Percentiles rank a stretch among this genome's conserved stretches.
phyloP scores from a whole-genome alignment of 2,113 vertebrate genomes.

The Suricata suricatta region DNA sequence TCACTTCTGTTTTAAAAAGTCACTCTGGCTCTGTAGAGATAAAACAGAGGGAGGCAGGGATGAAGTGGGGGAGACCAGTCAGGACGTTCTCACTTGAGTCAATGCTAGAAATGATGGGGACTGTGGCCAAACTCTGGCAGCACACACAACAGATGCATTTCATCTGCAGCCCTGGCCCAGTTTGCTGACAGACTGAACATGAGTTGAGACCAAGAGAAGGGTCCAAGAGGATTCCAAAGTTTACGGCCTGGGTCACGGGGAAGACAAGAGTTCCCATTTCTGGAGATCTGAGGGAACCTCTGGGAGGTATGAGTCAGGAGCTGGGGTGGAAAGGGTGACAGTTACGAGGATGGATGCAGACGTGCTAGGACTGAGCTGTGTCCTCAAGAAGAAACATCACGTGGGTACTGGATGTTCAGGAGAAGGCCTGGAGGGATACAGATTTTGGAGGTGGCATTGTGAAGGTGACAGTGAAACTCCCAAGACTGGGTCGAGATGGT shows the following conservation, averaged over 20 bases:
- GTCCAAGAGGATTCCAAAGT: neutral
- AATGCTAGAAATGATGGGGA: neutral
- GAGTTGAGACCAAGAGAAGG: neutral
- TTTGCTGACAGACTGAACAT: neutral
- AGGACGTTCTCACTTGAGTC: neutral
- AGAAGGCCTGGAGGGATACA: neutral
- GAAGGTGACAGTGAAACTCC: neutral
- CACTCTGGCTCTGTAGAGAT: neutral
- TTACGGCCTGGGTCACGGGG: neutral
- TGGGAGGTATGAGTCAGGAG: neutral
- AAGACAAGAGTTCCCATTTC: neutral
- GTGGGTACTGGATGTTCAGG: neutral
- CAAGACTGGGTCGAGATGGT: neutral
- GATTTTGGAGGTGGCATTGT: neutral
- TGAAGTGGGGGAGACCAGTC: neutral
- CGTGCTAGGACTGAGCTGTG: fast-evolving
- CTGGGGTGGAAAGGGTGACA: neutral
- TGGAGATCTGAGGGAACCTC: neutral
- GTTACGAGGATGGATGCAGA: neutral
- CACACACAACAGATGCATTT: neutral
- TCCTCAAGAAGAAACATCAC: neutral
- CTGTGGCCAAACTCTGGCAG: fast-evolving
- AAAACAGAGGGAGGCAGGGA: neutral
- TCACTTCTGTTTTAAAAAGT: neutral
- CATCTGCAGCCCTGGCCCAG: fast-evolving